Conservation (phyloP, 2,797 vertebrate species). For the Scarus forsteni region DNA sequence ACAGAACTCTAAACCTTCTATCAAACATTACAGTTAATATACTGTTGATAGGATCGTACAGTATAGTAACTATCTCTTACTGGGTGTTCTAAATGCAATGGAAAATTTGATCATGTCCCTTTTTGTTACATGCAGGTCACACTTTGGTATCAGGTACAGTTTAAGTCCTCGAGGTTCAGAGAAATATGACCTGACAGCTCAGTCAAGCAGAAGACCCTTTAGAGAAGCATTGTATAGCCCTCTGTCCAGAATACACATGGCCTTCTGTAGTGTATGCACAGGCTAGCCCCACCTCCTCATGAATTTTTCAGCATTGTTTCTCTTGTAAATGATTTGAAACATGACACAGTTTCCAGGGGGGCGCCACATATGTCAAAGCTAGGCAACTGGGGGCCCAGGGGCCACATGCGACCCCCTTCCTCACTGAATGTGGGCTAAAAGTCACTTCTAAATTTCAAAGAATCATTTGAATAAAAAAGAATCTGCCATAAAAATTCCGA, state of each 20-base stretch:
- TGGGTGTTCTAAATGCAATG: no score
- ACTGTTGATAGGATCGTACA: no score
- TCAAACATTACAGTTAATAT: no score
- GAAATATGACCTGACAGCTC: conserved; percentile 21
- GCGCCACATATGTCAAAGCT: not conserved
- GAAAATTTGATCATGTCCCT: no score
- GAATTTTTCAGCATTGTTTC: conserved; percentile 42
- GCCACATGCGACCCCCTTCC: no score
- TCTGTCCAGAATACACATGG: not conserved
- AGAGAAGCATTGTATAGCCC: conserved; percentile 10
- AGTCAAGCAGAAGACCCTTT: conserved; percentile 1
- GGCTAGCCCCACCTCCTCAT: conserved; percentile 19
- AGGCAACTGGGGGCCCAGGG: no score
- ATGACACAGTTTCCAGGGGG: not conserved
- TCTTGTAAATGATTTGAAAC: conserved; percentile 29
- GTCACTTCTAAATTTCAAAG: no score
- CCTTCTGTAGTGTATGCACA: not conserved
- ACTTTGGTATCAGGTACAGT: not conserved
- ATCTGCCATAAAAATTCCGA: no score
- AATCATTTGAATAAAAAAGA: no score
- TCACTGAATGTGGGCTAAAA: no score
- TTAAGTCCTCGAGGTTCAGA: conserved; percentile 1
- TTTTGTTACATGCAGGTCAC: not conserved
- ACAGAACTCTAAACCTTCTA: no score
- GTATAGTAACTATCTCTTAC: no score